Conservation (phyloP, 2,797 vertebrate genomes). For the Xiphophorus birchmanni region DNA sequence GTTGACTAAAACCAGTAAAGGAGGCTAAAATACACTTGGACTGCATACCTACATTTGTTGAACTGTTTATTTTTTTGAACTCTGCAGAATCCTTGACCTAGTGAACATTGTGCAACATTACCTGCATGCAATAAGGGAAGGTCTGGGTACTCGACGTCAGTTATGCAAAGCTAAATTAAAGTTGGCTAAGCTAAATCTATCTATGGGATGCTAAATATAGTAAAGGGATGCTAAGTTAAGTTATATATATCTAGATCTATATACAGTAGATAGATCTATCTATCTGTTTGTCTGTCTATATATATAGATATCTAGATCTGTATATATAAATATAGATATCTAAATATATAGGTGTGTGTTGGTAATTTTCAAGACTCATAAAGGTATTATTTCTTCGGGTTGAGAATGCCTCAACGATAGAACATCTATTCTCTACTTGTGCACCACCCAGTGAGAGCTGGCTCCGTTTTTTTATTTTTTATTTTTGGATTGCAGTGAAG, state of each 20-base stretch:
- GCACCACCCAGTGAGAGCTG: conserved; percentile 45
- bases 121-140: not conserved
- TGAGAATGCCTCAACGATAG: not conserved
- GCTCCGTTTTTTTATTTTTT: conserved; percentile 16
- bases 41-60: not conserved
- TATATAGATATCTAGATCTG: no score
- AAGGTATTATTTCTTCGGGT: conserved; percentile 10
- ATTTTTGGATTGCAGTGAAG: conserved; percentile 49
- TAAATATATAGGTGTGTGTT: no score
- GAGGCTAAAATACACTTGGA: not conserved
- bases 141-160: not conserved
- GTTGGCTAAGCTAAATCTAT: not conserved
- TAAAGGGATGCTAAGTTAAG: no score
- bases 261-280: no score
- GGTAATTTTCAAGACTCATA: not conserved
- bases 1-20: not conserved
- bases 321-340: not conserved
- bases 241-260: no score
- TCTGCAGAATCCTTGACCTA: not conserved
- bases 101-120: not conserved
- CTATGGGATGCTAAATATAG: not conserved
- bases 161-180: not conserved
- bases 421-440: conserved; percentile 41
- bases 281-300: no score
- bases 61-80: not conserved